Base-by-base conservation (phyloP, 2,888 invertebrate species). In the Caradrina kadenii region DNA sequence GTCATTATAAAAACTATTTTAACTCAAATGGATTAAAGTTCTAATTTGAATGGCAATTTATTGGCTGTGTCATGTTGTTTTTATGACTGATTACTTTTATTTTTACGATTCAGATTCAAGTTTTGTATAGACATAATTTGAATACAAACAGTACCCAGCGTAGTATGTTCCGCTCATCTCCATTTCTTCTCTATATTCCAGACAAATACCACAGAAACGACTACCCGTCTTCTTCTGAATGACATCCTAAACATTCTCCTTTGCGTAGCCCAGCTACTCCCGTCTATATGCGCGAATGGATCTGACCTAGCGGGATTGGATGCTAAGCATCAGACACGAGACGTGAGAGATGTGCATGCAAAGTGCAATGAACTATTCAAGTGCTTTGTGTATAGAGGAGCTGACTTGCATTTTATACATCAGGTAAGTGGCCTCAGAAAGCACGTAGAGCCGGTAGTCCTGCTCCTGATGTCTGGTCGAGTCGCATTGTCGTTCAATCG, bases 361-460 rank as follows among this genome's bases (percentile, higher is more conserved):
- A 98, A 98, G 89, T 98, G 98, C 89, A 97, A 97, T 81, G 97
- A 98, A 85, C 93, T 98, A 58, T 97, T 98, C 82, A 96, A 97
- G 76, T 98, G 98, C 73, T 94, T 98, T 17, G 92, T 98, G 13
- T 95, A 98, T 58, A 96, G 98, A 73, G 98, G 98, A 0, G 97
- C 97, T 15, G 97, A 98, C 0, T 91, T 98, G 53, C 97, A 98
- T 85, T 96, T 97, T 76, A 94, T 98, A 49, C 97, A 97, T 89
- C 98, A 98, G 96, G 98, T 98, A 85, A 67, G 73, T 78, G 0
- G 1, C 21, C 5, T n/a, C 3, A 10, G 10, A 49, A 19, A 19
- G 8, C 8, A 35, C 7, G 7, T 31, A 31, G 6, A 31, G 31
- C 31, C 31, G 31, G 2, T 31, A 7, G 31, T 31, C 7, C 6